Conservation (phyloP, 2,113 vertebrate genomes). For the Mustelus asterias region DNA sequence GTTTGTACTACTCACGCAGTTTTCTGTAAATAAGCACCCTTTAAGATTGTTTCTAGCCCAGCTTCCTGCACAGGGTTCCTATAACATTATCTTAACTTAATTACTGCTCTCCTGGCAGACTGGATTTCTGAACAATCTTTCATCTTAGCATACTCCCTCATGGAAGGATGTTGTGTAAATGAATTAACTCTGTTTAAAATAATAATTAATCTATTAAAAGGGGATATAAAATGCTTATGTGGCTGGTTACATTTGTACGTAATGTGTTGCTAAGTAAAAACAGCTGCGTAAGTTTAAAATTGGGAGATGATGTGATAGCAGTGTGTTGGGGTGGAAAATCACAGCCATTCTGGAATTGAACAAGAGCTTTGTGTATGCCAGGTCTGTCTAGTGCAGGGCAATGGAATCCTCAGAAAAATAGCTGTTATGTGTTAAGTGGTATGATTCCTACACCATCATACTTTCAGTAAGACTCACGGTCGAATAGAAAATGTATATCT, state of each 20-base stretch:
- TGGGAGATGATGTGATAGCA: background rate
- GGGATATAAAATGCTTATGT: background rate
- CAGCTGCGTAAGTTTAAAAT: background rate
- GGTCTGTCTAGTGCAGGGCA: too few relatives aligned
- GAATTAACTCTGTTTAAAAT: background rate
- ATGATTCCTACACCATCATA: too few relatives aligned
- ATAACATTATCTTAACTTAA: constrained; percentile 17
- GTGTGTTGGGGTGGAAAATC: background rate
- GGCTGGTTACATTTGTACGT: background rate
- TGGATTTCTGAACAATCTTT: background rate
- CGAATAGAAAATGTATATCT: background rate
- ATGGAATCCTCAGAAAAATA: too few relatives aligned
- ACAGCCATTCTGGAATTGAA: background rate
- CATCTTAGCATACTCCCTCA: background rate
- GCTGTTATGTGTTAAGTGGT: background rate
- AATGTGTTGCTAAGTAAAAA: background rate
- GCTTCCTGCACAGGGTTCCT: background rate
- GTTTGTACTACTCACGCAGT: background rate
- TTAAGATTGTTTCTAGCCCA: background rate
- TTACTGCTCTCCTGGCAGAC: background rate
- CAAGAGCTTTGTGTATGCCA: background rate
- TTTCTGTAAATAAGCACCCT: background rate
- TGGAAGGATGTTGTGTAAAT: background rate
- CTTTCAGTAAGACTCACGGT: background rate
- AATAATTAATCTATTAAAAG: background rate